phyloP scores from a whole-genome alignment of 2,888 invertebrate species.

The Sarcophaga variegata region DNA sequence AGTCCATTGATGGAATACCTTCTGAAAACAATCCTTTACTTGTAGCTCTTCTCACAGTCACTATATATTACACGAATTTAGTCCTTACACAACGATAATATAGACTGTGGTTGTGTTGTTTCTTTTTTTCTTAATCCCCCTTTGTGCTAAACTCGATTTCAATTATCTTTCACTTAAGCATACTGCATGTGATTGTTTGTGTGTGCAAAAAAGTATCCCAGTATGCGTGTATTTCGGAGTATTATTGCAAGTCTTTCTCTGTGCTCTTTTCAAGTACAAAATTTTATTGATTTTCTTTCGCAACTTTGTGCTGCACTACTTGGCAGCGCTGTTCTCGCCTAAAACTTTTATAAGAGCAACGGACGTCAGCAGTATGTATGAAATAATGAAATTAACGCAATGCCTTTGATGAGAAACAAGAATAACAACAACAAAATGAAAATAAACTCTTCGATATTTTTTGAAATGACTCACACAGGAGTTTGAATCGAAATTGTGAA shows the following conservation, averaged over 20 bases:
- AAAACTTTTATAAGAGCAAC: not conserved
- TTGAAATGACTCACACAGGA: constrained; percentile 40
- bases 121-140: not conserved
- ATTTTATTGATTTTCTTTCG: constrained; percentile 57
- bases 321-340: not conserved
- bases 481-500: constrained; percentile 4
- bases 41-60: not conserved
- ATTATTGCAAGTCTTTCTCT: too few relatives aligned
- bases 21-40: too few relatives aligned
- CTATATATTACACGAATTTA: not conserved
- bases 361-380: not conserved
- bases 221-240: not conserved
- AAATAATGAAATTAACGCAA: constrained; percentile 14
- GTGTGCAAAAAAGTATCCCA: too few relatives aligned
- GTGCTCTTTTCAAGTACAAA: constrained; percentile 47
- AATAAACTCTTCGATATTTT: constrained; percentile 29
- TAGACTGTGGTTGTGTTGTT: not conserved
- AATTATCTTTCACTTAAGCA: not conserved
- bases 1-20: too few relatives aligned
- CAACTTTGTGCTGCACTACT: not conserved
- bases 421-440: not conserved
- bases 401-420: not conserved
- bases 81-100: not conserved
- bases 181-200: not conserved
- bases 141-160: not conserved